A percentile compares a stretch with the other conserved stretches of the same genome.
Evolutionary conservation across 2,797 vertebrate genomes (phyloP).

Genomic region (Tiaroga cobitis): DNA sequence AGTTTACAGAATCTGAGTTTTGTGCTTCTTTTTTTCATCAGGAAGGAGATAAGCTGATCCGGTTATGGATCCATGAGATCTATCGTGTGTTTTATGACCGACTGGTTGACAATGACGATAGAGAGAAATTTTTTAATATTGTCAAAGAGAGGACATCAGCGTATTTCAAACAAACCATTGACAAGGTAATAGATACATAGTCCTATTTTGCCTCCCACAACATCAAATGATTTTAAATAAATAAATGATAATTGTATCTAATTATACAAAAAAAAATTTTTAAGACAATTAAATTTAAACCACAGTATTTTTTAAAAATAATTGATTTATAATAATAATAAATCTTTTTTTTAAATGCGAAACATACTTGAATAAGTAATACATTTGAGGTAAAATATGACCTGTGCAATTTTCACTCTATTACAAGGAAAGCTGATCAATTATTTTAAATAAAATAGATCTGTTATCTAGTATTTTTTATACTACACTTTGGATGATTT

Average conservation of each 20-base stretch:
- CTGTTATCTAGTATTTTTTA: neutral
- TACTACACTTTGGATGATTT: neutral
- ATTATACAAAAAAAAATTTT: neutral
- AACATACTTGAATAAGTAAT: neutral
- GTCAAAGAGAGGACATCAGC: conserved; percentile 83
- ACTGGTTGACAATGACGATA: conserved; percentile 85
- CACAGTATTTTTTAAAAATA: neutral
- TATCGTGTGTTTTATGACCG: conserved; percentile 95
- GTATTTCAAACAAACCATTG: conserved; percentile 85
- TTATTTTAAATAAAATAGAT: neutral
- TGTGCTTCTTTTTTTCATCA: conserved; percentile 62
- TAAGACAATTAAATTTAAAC: neutral
- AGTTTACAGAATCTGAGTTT: conserved; percentile 5
- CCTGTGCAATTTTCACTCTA: neutral
- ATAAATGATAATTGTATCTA: no score
- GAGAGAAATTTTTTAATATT: conserved; percentile 85
- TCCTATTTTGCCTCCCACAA: neutral
- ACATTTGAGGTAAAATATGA: neutral
- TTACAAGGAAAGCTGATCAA: neutral
- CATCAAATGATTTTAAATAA: neutral
- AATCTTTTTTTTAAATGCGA: neutral
- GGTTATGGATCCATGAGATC: conserved; percentile 94
- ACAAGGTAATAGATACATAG: conserved; percentile 79
- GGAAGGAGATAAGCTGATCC: conserved; percentile 89
- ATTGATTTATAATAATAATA: neutral